Evolutionary conservation across 2,797 vertebrate genomes (phyloP).

Genomic region (Heliangelus exortis): DNA sequence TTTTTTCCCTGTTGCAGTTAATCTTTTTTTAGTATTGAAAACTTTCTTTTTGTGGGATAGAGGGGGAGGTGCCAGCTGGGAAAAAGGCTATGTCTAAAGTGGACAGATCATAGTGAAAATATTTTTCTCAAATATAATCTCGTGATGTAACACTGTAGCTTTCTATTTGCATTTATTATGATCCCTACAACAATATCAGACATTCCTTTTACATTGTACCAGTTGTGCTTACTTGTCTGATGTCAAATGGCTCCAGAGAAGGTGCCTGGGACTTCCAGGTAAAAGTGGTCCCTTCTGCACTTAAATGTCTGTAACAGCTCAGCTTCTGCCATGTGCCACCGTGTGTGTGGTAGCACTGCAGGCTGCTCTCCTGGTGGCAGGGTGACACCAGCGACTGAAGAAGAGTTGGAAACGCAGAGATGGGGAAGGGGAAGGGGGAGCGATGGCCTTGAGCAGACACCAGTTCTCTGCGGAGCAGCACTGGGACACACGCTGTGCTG

Average conservation of each 20-base stretch:
- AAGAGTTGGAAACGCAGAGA: rapidly evolving
- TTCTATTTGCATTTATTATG: not conserved
- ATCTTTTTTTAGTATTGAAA: not conserved
- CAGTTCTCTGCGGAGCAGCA: rapidly evolving
- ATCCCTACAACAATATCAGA: not conserved
- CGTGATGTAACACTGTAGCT: rapidly evolving
- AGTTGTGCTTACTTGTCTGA: not conserved
- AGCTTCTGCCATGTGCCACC: rapidly evolving
- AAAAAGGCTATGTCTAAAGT: not conserved
- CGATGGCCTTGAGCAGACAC: not conserved
- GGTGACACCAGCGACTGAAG: rapidly evolving
- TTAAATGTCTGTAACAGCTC: too few species aligned
- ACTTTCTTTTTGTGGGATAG: not conserved
- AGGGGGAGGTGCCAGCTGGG: not conserved
- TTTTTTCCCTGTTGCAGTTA: not conserved
- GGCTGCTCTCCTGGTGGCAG: not conserved
- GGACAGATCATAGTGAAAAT: not conserved
- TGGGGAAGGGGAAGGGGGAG: rapidly evolving
- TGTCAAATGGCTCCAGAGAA: not conserved
- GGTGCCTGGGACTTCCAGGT: not conserved
- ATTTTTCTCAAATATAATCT: not conserved
- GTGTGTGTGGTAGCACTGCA: rapidly evolving
- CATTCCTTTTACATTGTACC: not conserved
- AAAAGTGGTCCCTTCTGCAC: not conserved
- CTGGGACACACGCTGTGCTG: rapidly evolving